These are phyloP conservation scores for Mylabris sibirica DNA, from an alignment of 2,888 invertebrate species.

Conservation along the genomic window DNA sequence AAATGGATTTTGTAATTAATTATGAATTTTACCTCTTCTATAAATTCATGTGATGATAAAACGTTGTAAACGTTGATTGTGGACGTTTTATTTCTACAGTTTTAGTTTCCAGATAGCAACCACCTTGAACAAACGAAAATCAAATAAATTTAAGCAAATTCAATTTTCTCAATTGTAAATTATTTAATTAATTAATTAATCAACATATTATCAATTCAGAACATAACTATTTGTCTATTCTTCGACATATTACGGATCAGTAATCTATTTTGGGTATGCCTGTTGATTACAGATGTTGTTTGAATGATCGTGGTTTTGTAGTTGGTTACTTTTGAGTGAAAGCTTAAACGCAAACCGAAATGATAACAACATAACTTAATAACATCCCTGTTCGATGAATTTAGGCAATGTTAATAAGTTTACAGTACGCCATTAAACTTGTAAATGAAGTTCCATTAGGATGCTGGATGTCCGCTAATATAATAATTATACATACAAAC, in stretches of 20 bases:
- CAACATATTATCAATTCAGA: neutral
- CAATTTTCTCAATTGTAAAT: neutral
- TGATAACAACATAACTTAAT: conserved; percentile 37
- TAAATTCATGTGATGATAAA: conserved; percentile 32
- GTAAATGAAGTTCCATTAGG: conserved; percentile 42
- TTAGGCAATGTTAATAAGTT: conserved; percentile 40
- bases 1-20: conserved; percentile 20
- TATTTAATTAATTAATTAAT: conserved; percentile 1
- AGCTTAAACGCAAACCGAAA: conserved; percentile 34
- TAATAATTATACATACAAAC: conserved; percentile 34
- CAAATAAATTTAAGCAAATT: neutral
- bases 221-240: neutral
- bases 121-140: conserved; percentile 3
- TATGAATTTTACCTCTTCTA: conserved; percentile 31
- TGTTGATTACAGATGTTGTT: conserved; percentile 7
- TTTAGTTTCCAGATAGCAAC: neutral
- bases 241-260: neutral
- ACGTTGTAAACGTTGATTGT: conserved; percentile 23
- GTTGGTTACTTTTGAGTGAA: conserved; percentile 26
- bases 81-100: conserved; percentile 21
- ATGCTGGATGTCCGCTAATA: conserved; percentile 28
- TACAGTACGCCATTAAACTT: conserved; percentile 42
- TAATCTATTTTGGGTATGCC: neutral
- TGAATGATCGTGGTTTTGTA: conserved; percentile 27
- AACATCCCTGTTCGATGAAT: conserved; percentile 35